Evolutionary conservation across 2,113 vertebrate genomes (phyloP).

Genomic region (Lycaon pictus): DNA sequence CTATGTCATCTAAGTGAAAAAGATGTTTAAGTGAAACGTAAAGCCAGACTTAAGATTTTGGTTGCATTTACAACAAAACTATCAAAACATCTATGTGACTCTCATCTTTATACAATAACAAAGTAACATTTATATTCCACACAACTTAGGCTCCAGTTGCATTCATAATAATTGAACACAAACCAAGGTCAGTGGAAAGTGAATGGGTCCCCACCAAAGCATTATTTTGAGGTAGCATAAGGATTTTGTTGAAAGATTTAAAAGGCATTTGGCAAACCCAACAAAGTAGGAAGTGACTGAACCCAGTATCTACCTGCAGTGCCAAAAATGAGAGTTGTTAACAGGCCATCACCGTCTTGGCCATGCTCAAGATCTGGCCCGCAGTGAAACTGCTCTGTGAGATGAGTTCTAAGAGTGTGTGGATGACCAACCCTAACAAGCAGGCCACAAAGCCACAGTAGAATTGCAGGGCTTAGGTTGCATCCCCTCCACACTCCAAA

Average conservation of each 20-base stretch:
- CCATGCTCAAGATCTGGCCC: background rate
- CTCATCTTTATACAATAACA: constrained; percentile 17
- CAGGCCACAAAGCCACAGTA: background rate
- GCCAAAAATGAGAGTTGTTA: background rate
- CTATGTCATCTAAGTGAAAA: constrained; percentile 14
- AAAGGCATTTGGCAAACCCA: constrained; percentile 5
- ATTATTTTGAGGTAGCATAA: background rate
- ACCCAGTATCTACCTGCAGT: background rate
- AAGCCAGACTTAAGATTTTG: constrained; percentile 21
- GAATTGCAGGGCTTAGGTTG: background rate
- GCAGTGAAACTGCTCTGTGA: background rate
- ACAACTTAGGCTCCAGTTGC: background rate
- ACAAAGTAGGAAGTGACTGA: background rate
- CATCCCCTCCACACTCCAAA: background rate
- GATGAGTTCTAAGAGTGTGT: background rate
- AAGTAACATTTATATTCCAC: background rate
- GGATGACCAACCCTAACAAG: background rate
- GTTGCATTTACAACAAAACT: constrained; percentile 56
- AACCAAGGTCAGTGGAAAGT: background rate
- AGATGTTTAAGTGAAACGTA: background rate
- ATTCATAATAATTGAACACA: background rate
- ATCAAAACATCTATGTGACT: background rate
- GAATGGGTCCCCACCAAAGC: background rate
- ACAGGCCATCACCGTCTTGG: background rate
- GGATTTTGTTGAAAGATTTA: background rate